Base-by-base conservation (phyloP, 2,797 vertebrate species). In the Lindbergichthys nudifrons region DNA sequence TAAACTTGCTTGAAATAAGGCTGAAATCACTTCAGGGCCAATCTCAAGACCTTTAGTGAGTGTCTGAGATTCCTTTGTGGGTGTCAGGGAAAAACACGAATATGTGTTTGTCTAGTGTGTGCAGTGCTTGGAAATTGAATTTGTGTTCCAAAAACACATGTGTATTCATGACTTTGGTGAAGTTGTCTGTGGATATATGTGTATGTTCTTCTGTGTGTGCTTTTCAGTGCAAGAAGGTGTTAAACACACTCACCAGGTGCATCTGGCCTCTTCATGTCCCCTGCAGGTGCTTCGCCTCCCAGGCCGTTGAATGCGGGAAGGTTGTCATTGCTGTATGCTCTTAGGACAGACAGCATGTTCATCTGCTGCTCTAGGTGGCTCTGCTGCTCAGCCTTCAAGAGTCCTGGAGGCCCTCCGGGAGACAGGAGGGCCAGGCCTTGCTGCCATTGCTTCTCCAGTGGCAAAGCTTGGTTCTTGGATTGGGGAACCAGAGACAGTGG, bases 291-390 rank as follows among this genome's bases (percentile, higher is more conserved):
- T 59, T 89, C 90, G 41, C 84, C 94, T 76, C 96, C 95, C 89
- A 99, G 95, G 93, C 97, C 95, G 39, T 99, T 98, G 95, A 97
- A 99, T 82, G 96, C 94, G 53, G 96, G 96, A 75, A 98, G 94
- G 95, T 95, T 96, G 88, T 99, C 97, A 36, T 96, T 96, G 91
- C 97, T 97, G 94, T 99, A 99, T 92, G 97, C 97, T 95, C 98
- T 95, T 85, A 99, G 96, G 91, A 98, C 98, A 58, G 98, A 99
- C 88, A 99, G 94, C 94, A 96, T 95, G 91, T 96, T 98, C 94
- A 98, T 94, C 84, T 98, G 97, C 92, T 98, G 97, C 92, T 98
- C 98, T 78, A 97, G 93, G 90, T 96, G 95, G 87, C 87, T 92
- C 77, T 92, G 90, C 91, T 96, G 96, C 78, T 99, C 97, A 0